Evolutionary conservation across 1,140 invertebrate genomes (phyloP).

Genomic region (Phthorimaea operculella): DNA sequence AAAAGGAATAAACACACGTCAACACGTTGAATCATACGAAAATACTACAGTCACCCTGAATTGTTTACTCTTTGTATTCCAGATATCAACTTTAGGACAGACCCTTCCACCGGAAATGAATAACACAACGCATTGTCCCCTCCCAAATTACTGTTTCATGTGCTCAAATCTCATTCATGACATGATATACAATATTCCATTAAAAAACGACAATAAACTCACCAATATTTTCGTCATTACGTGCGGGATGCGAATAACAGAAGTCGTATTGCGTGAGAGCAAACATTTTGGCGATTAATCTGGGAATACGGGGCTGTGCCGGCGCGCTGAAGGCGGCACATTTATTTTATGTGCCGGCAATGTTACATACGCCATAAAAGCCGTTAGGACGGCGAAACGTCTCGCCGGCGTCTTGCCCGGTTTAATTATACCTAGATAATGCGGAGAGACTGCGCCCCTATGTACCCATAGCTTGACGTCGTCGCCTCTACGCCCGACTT

Average conservation of each 20-base stretch:
- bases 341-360: constrained; percentile 66
- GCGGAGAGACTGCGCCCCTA: constrained; percentile 39
- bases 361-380: constrained; percentile 67
- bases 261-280: constrained; percentile 46
- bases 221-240: constrained; percentile 6
- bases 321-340: constrained; percentile 58
- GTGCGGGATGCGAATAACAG: constrained; percentile 41
- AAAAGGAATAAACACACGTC: too few relatives aligned
- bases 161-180: too few relatives aligned
- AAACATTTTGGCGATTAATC: constrained; percentile 64
- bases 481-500: constrained; percentile 24
- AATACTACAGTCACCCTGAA: too few relatives aligned
- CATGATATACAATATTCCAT: neutral
- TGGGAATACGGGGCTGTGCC: constrained; percentile 53
- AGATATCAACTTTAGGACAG: too few relatives aligned
- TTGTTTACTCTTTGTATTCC: too few relatives aligned
- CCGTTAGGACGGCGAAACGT: constrained; percentile 63
- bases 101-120: too few relatives aligned
- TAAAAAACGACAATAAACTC: neutral
- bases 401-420: constrained; percentile 60
- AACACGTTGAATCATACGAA: too few relatives aligned
- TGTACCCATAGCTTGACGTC: constrained; percentile 15
- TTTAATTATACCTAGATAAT: constrained; percentile 62
- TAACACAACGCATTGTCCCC: too few relatives aligned
- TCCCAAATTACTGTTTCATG: too few relatives aligned